These are phyloP conservation scores for Silurus glanis DNA, from an alignment of 2,113 vertebrate species.

Conservation along the genomic window DNA sequence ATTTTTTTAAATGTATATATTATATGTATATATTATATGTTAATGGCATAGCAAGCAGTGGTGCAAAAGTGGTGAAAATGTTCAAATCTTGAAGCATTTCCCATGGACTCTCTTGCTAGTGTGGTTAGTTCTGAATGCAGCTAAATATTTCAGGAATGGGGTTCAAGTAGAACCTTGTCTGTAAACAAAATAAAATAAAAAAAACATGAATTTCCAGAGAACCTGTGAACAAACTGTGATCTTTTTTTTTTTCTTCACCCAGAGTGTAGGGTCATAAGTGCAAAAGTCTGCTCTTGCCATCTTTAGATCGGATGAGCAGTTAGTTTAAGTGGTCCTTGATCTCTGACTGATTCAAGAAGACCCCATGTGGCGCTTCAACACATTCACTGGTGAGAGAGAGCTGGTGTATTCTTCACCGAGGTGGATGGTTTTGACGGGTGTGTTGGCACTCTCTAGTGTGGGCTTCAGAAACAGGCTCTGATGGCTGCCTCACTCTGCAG, in stretches of 20 bases:
- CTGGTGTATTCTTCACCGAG: slow-evolving; percentile 7
- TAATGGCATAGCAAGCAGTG: not conserved
- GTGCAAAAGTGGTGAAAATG: not conserved
- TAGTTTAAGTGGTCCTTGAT: slow-evolving; percentile 3
- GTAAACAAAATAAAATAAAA: not conserved
- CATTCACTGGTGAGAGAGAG: not conserved
- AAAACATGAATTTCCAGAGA: not conserved
- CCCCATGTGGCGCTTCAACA: not conserved
- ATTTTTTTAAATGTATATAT: not conserved
- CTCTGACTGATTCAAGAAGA: not conserved
- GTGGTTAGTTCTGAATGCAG: not conserved
- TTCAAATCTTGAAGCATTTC: not conserved
- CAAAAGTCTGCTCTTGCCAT: slow-evolving; percentile 20
- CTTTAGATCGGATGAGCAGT: slow-evolving; percentile 8
- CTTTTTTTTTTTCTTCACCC: not conserved
- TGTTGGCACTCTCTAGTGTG: slow-evolving; percentile 46
- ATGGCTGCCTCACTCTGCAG: not conserved
- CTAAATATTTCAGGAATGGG: not conserved
- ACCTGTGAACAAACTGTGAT: not conserved
- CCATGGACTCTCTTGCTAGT: not conserved
- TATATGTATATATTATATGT: not conserved
- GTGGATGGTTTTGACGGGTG: slow-evolving; percentile 6
- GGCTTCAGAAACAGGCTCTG: not conserved
- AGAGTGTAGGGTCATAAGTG: not conserved
- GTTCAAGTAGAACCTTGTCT: not conserved